Evolutionary conservation across 2,797 vertebrate genomes (phyloP), one percentile per base, ranked within the genome.

Genomic region (Gallinago stenura): DNA sequence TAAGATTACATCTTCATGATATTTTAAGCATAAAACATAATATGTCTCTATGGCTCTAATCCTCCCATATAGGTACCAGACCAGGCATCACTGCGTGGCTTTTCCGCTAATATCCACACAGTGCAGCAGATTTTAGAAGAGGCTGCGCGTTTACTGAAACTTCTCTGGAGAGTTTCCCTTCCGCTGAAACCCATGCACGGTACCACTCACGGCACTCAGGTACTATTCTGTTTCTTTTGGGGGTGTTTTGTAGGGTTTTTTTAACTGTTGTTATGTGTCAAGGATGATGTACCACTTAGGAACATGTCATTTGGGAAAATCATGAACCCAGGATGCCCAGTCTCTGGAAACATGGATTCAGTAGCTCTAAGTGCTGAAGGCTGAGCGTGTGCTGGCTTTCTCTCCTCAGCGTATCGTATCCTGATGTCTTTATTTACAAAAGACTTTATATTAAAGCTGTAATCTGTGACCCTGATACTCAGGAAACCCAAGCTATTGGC

Each of bases 141-240:
- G 96, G 99, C 99, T 3, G 97, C 98, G 1, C 98, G 98, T 31
- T 97, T 99, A 41, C 97, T 99, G 95, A 99, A 98, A 39, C 98
- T 99, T 41, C 95, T 99, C 88, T 99, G 99, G 99, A 99, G 98
- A 96, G 99, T 99, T 73, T 98, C 99, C 4, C 91, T 99, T 46
- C 99, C 99, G 1, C 77, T 97, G 10, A 94, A 96, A 45, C 84
- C 90, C 6, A 85, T 77, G 62, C 97, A 94, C 26, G 84, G 94
- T n/a, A 30, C 91, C 48, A 43, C 96, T 76, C 97, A 85, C 88
- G 97, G 97, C 77, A 94, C 98, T 71, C 98, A 99, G 99, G 99
- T 99, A 96, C 41, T 43, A 7, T 11, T 66, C 5, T 16, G 10
- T 28, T 88, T 31, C 28, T 3, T 2, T 28, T 28, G 51, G 28